Evolutionary conservation across 2,797 vertebrate genomes (phyloP).

Genomic region (Vireo griseus): DNA sequence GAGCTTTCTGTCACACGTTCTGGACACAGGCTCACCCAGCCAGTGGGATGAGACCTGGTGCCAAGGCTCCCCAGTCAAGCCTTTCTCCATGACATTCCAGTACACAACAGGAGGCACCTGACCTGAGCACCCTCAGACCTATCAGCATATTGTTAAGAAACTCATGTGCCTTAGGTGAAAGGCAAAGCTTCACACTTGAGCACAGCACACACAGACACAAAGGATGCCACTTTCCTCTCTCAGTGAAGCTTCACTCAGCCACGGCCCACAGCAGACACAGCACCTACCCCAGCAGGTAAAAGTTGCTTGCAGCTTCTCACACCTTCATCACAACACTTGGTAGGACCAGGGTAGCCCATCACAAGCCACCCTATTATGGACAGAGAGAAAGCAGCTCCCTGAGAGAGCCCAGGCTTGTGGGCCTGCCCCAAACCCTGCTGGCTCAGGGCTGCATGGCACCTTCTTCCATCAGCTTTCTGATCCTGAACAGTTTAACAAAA

Average conservation of each 20-base stretch:
- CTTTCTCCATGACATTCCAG: fast-evolving
- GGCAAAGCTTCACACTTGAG: background rate
- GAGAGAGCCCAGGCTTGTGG: background rate
- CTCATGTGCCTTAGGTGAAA: fast-evolving
- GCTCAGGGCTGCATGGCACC: fast-evolving
- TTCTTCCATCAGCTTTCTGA: background rate
- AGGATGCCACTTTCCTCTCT: fast-evolving
- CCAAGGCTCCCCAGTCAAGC: background rate
- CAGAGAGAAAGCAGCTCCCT: fast-evolving
- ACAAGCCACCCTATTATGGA: fast-evolving
- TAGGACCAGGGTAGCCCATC: background rate
- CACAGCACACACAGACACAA: fast-evolving
- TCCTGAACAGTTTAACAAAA: background rate
- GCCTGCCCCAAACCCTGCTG: too few relatives aligned
- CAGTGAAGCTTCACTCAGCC: fast-evolving
- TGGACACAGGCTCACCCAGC: fast-evolving
- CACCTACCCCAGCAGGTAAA: fast-evolving
- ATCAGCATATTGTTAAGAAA: background rate
- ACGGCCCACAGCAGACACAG: fast-evolving
- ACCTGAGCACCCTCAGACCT: background rate
- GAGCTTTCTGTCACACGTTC: fast-evolving
- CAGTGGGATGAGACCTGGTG: fast-evolving
- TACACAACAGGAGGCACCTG: fast-evolving
- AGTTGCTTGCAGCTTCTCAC: background rate
- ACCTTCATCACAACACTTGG: background rate